phyloP scores from a whole-genome alignment of 2,797 vertebrate genomes.

The Discoglossus pictus region DNA sequence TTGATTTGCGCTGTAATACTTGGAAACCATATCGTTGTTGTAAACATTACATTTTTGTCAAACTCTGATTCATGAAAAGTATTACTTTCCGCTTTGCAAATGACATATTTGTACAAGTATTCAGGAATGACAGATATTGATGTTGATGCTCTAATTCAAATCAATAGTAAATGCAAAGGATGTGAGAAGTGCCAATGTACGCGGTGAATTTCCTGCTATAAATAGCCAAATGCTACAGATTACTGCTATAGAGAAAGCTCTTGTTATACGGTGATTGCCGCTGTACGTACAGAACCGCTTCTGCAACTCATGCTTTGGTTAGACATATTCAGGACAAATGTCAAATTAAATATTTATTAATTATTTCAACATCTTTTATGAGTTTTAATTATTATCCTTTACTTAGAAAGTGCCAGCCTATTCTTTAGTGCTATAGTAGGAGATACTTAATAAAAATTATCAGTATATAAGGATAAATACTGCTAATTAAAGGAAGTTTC shows the following conservation, averaged over 20 bases:
- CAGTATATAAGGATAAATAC: no score
- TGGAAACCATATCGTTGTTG: neutral
- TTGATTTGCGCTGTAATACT: constrained; percentile 24
- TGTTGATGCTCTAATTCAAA: constrained; percentile 28
- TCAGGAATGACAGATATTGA: constrained; percentile 39
- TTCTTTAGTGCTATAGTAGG: no score
- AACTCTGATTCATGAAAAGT: constrained; percentile 15
- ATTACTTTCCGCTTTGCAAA: constrained; percentile 21
- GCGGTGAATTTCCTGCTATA: neutral
- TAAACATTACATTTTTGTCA: no score
- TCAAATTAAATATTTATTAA: no score
- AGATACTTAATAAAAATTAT: no score
- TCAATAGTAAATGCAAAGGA: constrained; percentile 42
- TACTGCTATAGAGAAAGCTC: neutral
- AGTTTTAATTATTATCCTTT: no score
- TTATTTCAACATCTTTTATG: no score
- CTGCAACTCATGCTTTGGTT: no score
- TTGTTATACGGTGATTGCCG: neutral
- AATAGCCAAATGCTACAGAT: neutral
- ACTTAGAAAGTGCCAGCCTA: no score
- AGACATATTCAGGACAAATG: no score
- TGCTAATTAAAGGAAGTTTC: no score
- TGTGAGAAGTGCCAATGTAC: neutral
- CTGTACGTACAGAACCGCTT: neutral
- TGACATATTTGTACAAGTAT: constrained; percentile 17